Conservation (phyloP, 2,797 vertebrate species). For the Aplochiton taeniatus region DNA sequence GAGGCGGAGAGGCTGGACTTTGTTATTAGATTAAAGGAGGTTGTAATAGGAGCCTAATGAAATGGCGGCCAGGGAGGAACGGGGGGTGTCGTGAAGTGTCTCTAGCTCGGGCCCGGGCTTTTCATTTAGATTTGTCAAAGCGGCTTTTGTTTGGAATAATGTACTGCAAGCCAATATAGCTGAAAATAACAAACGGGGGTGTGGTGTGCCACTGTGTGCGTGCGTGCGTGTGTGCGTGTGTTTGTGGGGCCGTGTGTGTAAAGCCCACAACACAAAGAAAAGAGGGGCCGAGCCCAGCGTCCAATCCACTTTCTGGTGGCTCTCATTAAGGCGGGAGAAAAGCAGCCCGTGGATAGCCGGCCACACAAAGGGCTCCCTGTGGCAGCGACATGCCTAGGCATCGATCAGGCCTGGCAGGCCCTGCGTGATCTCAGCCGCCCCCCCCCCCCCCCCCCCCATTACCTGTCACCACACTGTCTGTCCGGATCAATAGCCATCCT, state of each 20-base stretch:
- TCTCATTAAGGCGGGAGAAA: too few species aligned
- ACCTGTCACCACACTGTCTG: slow-evolving; percentile 48
- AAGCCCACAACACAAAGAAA: too few species aligned
- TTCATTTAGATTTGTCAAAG: too few species aligned
- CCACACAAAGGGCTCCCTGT: background rate
- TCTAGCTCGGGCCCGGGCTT: too few species aligned
- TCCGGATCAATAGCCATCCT: slow-evolving; percentile 61
- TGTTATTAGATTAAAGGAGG: slow-evolving; percentile 61
- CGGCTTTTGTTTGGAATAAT: too few species aligned
- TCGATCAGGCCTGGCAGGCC: slow-evolving; percentile 36
- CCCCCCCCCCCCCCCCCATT: slow-evolving; percentile 29
- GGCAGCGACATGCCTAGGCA: background rate
- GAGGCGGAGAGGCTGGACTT: slow-evolving; percentile 21
- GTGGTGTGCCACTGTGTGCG: background rate
- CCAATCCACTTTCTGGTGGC: too few species aligned
- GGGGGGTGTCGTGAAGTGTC: too few species aligned
- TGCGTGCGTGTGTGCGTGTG: too few species aligned
- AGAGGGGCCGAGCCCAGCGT: too few species aligned
- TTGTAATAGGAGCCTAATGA: slow-evolving; percentile 51
- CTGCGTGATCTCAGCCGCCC: background rate
- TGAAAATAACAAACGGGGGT: background rate
- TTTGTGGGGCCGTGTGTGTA: too few species aligned
- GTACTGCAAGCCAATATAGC: background rate
- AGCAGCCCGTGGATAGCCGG: background rate
- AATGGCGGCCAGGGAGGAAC: slow-evolving; percentile 4